A percentile compares a stretch with the other conserved stretches of the same genome.
Evolutionary conservation across 2,113 vertebrate genomes (phyloP).

Genomic region (Tinamus guttatus): DNA sequence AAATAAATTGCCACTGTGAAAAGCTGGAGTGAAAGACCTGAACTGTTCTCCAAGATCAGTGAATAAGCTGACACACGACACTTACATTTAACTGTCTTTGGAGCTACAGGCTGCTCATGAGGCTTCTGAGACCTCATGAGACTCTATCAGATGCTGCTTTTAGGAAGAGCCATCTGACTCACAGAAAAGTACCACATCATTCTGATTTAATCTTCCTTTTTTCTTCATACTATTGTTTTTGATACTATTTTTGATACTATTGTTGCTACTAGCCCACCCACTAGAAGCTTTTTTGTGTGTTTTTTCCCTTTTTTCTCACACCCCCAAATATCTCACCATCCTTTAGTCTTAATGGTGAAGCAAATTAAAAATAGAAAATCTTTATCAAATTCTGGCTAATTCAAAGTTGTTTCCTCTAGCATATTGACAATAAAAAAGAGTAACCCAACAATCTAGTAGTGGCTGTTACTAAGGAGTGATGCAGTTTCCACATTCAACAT

Average conservation of each 20-base stretch:
- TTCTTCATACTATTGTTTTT: neutral
- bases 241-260: no score
- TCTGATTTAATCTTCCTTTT: neutral
- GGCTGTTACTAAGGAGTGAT: neutral
- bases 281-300: no score
- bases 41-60: neutral
- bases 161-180: neutral
- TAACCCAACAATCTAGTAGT: neutral
- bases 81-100: neutral
- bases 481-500: neutral
- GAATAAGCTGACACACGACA: neutral
- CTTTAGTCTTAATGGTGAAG: neutral
- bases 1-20: neutral
- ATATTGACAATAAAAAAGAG: neutral
- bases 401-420: neutral
- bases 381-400: neutral
- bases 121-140: neutral
- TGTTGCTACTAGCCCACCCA: neutral
- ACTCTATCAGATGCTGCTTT: neutral
- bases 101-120: neutral
- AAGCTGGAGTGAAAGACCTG: neutral
- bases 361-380: neutral
- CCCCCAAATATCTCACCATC: neutral
- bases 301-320: neutral
- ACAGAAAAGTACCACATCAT: neutral